Evolutionary conservation across 2,113 vertebrate genomes (phyloP), one percentile per base, ranked within the genome.

Genomic region (Campylomormyrus tamandua): DNA sequence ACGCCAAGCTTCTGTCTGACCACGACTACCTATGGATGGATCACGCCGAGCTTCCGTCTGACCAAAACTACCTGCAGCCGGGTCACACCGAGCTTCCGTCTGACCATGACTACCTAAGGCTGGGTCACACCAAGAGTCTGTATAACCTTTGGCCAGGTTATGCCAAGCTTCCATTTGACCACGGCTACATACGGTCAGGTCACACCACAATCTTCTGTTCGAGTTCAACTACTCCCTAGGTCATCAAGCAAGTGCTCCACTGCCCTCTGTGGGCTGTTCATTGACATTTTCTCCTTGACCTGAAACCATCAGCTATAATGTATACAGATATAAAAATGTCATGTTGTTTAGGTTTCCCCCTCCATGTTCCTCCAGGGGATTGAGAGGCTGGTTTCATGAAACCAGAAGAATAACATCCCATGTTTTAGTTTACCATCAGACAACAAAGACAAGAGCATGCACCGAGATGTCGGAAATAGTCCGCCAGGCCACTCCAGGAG

Each of bases 401-500:
- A 42, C n/a, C 90, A 90, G 87, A 92, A 88, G 27, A 70, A n/a
- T 2, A 13, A 84, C 19, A 48, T 11, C 39, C 19, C 13, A 84
- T 21, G 42, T 24, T 48, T 24, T 84, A 11, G 21, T 84, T 9
- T 46, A 84, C 17, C n/a, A 49, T 77, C 17, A 27, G 70, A 90
- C n/a, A 49, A 39, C 9, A 88, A 35, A 89, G 52, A 89, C 77
- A 45, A 45, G 3, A 66, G 88, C 52, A 88, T 97, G 94, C 90
- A 99, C 98, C 98, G 90, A 99, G 96, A 89, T 98, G 97, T 93
- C 95, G 96, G 93, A 98, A 98, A 94, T 98, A 96, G 21, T 97
- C 97, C 66, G 98, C 96, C 90, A 99, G 93, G 45, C 97, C 97
- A 87, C 97, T 96, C 98, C 97, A 98, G n/a, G 98, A 98, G 94